Evolutionary conservation across 2,113 vertebrate genomes (phyloP).

Genomic region (Thinocorus orbignyianus): DNA sequence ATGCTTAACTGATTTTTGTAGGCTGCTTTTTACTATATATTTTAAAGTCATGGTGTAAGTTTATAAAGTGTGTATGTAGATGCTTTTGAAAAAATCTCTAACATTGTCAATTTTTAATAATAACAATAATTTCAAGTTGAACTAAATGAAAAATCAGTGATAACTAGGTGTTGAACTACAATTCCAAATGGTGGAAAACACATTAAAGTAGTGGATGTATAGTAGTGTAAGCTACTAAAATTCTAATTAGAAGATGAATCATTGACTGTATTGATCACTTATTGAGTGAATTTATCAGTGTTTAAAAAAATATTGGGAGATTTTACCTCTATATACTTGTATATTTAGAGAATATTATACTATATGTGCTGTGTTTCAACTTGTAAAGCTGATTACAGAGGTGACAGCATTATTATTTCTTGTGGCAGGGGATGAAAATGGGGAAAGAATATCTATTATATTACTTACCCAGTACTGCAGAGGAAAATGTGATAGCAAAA

Average conservation of each 20-base stretch:
- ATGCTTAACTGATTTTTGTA: neutral
- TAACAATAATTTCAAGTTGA: neutral
- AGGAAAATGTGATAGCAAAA: neutral
- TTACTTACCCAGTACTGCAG: neutral
- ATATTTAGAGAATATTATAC: neutral
- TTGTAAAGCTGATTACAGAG: neutral
- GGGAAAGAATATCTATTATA: neutral
- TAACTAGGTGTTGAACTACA: neutral
- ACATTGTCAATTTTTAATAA: neutral
- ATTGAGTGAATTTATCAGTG: neutral
- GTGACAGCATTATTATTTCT: neutral
- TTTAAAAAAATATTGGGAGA: neutral
- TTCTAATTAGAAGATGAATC: neutral
- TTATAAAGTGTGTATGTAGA: neutral
- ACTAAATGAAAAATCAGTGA: neutral
- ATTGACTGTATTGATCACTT: neutral
- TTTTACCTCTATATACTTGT: neutral
- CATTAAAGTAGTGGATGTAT: neutral
- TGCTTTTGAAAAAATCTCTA: neutral
- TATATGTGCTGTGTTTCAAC: neutral
- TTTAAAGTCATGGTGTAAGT: neutral
- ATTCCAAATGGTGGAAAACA: neutral
- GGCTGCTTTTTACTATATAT: neutral
- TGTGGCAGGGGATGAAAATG: neutral
- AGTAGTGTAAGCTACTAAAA: neutral